A percentile compares a stretch with the other conserved stretches of the same genome.
Evolutionary conservation across 2,888 invertebrate genomes (phyloP).

Genomic region (Dromius quadrimaculatus): DNA sequence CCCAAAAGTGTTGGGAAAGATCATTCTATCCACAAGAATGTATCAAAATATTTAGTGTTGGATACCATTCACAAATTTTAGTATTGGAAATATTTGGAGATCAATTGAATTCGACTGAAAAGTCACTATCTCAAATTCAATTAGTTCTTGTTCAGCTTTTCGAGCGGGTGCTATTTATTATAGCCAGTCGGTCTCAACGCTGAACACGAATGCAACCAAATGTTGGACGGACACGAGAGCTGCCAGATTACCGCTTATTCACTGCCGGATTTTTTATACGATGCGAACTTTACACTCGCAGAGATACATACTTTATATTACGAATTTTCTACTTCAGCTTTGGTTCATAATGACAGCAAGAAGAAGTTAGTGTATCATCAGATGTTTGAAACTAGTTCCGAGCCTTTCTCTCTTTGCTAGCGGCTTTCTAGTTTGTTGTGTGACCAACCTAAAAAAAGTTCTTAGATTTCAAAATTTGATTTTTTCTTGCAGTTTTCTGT

Average conservation of each 20-base stretch:
- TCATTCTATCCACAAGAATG: too few relatives aligned
- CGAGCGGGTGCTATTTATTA: conserved; percentile 29
- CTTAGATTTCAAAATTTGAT: too few relatives aligned
- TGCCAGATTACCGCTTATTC: conserved; percentile 49
- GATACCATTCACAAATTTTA: too few relatives aligned
- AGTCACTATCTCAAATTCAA: conserved; percentile 45
- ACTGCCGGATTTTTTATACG: conserved; percentile 49
- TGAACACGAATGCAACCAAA: background rate
- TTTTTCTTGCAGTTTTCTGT: too few relatives aligned
- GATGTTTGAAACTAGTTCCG: too few relatives aligned
- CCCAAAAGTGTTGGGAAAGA: too few relatives aligned
- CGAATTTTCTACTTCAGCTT: conserved; percentile 7
- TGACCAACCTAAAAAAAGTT: too few relatives aligned
- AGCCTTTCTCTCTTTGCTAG: too few relatives aligned
- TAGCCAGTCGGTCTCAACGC: conserved; percentile 3
- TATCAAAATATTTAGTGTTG: too few relatives aligned
- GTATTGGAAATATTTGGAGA: conserved; percentile 13
- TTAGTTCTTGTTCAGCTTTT: conserved; percentile 39
- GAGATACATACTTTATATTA: conserved; percentile 50
- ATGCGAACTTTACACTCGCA: conserved; percentile 46
- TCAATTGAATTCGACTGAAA: conserved; percentile 11
- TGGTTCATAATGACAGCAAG: conserved; percentile 29
- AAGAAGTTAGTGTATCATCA: too few relatives aligned
- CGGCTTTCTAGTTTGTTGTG: too few relatives aligned
- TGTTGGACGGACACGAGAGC: background rate